Percentiles rank a stretch among this genome's conserved stretches.
phyloP scores from a whole-genome alignment of 2,113 vertebrate genomes.

The Gymnarchus niloticus region DNA sequence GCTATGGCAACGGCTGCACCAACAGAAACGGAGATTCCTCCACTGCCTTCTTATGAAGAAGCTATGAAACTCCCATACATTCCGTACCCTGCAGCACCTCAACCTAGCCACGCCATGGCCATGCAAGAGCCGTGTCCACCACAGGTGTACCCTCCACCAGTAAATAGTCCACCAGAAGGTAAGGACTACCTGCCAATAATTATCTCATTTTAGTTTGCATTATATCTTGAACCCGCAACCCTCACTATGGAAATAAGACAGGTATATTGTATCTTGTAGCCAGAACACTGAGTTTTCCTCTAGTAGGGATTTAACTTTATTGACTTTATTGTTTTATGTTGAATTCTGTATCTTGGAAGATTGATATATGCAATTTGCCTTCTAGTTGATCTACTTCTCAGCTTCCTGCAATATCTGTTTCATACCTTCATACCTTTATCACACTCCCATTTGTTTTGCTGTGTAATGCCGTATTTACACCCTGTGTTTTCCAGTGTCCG shows the following conservation, averaged over 20 bases:
- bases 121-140: constrained; percentile 36
- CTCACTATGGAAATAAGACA: too few species aligned
- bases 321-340: not conserved
- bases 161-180: constrained; percentile 37
- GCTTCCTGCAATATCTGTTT: not conserved
- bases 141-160: constrained; percentile 36
- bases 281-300: not conserved
- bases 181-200: not conserved
- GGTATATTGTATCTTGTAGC: too few species aligned
- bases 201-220: not conserved
- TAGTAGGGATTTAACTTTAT: not conserved
- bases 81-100: constrained; percentile 4
- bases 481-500: constrained; percentile 47
- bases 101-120: constrained; percentile 32
- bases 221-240: not conserved
- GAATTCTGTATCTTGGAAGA: not conserved
- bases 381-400: not conserved
- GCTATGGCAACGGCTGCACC: constrained; percentile 42
- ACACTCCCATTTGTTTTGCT: too few species aligned
- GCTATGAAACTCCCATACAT: constrained; percentile 34
- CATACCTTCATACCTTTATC: not conserved
- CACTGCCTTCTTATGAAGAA: constrained; percentile 70
- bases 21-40: constrained; percentile 21
- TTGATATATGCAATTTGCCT: not conserved
- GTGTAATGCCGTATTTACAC: too few species aligned